Percentiles rank a stretch among this genome's conserved stretches.
Evolutionary conservation across 2,797 vertebrate genomes (phyloP).

Genomic region (Eutrigla gurnardus): DNA sequence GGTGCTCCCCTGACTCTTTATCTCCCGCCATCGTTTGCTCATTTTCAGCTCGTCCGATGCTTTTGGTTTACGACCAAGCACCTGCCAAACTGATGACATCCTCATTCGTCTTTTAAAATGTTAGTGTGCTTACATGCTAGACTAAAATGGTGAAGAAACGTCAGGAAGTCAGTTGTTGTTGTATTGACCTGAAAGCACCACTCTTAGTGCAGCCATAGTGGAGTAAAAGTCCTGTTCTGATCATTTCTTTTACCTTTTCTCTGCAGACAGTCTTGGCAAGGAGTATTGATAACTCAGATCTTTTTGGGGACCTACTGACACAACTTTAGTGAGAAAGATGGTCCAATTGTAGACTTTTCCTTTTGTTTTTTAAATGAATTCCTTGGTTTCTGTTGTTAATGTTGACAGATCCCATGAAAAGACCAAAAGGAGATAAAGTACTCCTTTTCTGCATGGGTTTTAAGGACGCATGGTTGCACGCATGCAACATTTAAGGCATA

Average conservation of each 20-base stretch:
- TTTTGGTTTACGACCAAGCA: background rate
- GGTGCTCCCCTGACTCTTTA: background rate
- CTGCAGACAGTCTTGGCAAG: slow-evolving; percentile 7
- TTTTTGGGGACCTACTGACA: background rate
- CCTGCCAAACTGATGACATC: background rate
- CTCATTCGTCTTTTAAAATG: no score
- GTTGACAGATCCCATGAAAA: slow-evolving; percentile 2
- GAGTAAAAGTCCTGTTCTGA: slow-evolving; percentile 6
- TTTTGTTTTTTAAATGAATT: background rate
- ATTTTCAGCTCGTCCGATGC: background rate
- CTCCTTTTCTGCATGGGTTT: no score
- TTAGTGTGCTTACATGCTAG: background rate
- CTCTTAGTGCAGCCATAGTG: background rate
- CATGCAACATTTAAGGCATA: no score
- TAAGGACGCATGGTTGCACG: no score
- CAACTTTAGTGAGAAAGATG: background rate
- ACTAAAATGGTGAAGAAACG: no score
- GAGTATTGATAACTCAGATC: slow-evolving; percentile 4
- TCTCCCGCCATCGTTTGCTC: background rate
- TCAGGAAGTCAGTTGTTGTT: background rate
- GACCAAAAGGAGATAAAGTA: background rate
- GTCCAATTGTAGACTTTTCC: background rate
- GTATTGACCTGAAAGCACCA: background rate
- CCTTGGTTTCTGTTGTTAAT: background rate
- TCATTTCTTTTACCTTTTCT: slow-evolving; percentile 25